Conservation (phyloP, 2,797 vertebrate genomes). For the Amazonetta brasiliensis region DNA sequence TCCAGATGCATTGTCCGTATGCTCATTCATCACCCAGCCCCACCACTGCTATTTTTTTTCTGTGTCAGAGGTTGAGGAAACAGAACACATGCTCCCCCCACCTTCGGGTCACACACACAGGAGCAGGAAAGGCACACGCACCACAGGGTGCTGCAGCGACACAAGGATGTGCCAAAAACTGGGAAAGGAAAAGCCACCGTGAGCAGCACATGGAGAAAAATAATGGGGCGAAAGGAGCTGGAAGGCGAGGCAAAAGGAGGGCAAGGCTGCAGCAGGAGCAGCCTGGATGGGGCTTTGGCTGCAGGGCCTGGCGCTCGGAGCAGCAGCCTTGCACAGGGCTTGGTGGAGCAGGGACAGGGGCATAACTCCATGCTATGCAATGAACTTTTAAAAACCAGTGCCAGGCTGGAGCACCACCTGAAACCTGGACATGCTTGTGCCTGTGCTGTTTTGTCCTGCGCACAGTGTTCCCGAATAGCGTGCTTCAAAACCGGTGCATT, state of each 20-base stretch:
- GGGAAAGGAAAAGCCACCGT: neutral
- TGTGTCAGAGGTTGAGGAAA: neutral
- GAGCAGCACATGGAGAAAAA: neutral
- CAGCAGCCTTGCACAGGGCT: neutral
- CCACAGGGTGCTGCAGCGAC: neutral
- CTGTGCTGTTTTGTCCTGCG: neutral
- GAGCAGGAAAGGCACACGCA: neutral
- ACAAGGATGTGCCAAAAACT: neutral
- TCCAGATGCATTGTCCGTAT: neutral
- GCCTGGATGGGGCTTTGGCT: neutral
- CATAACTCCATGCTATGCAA: neutral
- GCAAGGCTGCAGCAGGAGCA: neutral
- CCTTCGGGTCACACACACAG: neutral
- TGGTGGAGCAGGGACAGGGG: neutral
- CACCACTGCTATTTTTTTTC: too few species aligned
- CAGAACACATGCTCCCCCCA: neutral
- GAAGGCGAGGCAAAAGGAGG: neutral
- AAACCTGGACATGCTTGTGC: neutral
- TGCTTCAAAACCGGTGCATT: neutral
- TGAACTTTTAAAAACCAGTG: neutral
- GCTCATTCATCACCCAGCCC: neutral
- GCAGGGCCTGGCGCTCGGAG: rapidly evolving
- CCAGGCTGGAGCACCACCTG: neutral
- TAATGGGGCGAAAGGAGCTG: neutral
- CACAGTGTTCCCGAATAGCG: neutral